Conservation (phyloP, 2,113 vertebrate genomes). For the Oxygymnocypris stewartii region DNA sequence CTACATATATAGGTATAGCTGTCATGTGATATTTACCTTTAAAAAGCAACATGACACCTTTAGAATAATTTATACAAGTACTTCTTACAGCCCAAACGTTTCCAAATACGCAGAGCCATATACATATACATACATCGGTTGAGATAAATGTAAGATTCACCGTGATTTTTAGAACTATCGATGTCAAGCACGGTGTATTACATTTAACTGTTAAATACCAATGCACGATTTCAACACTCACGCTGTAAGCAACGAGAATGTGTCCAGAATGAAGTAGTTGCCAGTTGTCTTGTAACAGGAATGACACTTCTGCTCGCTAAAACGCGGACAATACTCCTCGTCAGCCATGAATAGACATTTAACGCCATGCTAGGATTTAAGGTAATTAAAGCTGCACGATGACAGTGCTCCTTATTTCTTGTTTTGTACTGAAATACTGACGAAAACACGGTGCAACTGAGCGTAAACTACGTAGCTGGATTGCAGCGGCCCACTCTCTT, state of each 20-base stretch:
- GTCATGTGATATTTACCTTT: not conserved
- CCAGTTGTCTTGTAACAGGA: slow-evolving; percentile 38
- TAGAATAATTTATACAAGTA: not conserved
- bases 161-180: not conserved
- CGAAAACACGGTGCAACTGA: not conserved
- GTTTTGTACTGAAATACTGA: not conserved
- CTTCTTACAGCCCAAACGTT: not conserved
- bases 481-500: no score
- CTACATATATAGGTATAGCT: no score
- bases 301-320: slow-evolving; percentile 50
- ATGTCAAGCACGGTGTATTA: not conserved
- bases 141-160: not conserved
- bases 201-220: not conserved
- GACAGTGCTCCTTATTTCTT: not conserved
- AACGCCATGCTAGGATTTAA: slow-evolving; percentile 64
- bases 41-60: not conserved
- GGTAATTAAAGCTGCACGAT: not conserved
- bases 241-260: slow-evolving; percentile 39
- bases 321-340: slow-evolving; percentile 53
- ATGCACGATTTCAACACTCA: slow-evolving; percentile 42
- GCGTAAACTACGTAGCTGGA: not conserved
- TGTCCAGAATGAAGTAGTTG: slow-evolving; percentile 41
- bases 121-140: no score
- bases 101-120: not conserved
- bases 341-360: slow-evolving; percentile 57